A percentile compares a stretch with the other conserved stretches of the same genome.
Conservation (phyloP, 2,113 vertebrate genomes). For the Hassar affinis region DNA sequence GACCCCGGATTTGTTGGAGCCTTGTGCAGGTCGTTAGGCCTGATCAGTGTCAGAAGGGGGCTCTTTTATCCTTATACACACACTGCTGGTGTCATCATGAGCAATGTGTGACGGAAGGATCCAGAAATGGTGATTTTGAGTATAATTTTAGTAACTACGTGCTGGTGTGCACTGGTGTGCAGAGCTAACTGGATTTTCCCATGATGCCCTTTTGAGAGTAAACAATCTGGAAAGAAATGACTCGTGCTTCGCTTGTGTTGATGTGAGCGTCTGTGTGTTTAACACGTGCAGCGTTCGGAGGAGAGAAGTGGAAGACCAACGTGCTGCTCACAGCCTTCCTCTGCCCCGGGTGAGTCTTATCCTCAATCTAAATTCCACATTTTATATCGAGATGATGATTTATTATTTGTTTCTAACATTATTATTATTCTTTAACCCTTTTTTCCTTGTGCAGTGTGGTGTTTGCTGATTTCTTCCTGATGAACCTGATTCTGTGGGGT, state of each 20-base stretch:
- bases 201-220: background rate
- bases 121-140: background rate
- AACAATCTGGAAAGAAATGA: background rate
- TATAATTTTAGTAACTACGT: background rate
- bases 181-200: background rate
- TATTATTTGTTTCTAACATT: background rate
- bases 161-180: background rate
- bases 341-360: conserved; percentile 68
- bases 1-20: conserved; percentile 4
- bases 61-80: background rate
- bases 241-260: background rate
- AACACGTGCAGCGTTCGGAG: conserved; percentile 72
- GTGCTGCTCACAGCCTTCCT: conserved; percentile 74
- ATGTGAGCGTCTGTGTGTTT: background rate
- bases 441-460: conserved; percentile 77
- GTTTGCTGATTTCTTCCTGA: conserved; percentile 93
- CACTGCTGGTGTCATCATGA: background rate
- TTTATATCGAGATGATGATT: background rate
- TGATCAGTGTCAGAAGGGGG: conserved; percentile 47
- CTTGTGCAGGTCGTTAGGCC: conserved; percentile 53
- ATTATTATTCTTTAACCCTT: background rate
- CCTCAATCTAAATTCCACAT: too few relatives aligned
- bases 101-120: background rate
- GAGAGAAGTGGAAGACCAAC: conserved; percentile 77
- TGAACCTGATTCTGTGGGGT: conserved; percentile 94